phyloP scores from a whole-genome alignment of 1,140 invertebrate genomes.

The Tenebrio molitor region DNA sequence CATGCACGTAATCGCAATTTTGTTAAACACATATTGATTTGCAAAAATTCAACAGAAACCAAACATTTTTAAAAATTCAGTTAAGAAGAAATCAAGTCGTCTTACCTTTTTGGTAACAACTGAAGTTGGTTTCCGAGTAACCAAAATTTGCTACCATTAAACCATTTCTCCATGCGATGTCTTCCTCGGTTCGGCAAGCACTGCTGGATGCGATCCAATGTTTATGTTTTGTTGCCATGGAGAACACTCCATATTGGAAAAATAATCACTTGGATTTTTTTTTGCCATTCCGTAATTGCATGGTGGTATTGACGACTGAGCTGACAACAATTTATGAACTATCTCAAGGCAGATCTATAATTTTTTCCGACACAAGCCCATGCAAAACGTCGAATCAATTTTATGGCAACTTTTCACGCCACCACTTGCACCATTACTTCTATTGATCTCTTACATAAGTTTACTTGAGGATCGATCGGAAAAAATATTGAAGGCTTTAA shows the following conservation, averaged over 20 bases:
- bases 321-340: constrained; percentile 5
- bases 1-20: no score
- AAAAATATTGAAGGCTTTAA: no score
- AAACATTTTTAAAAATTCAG: no score
- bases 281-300: not conserved
- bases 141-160: constrained; percentile 88
- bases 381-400: constrained; percentile 7
- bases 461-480: no score
- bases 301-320: constrained; percentile 8
- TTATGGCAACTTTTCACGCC: no score
- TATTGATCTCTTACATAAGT: no score
- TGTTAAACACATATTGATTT: not conserved
- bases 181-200: constrained; percentile 18
- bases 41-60: no score
- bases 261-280: not conserved
- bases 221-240: constrained; percentile 49
- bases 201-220: constrained; percentile 13
- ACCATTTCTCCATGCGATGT: constrained; percentile 88
- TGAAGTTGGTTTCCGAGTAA: constrained; percentile 88
- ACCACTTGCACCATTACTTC: no score
- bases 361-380: constrained; percentile 5
- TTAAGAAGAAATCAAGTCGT: no score
- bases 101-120: constrained; percentile 82
- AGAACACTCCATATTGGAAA: constrained; percentile 32
- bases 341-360: constrained; percentile 10